Percentiles rank a stretch among this genome's conserved stretches.
phyloP scores from a whole-genome alignment of 2,113 vertebrate species.

The Upupa epops region DNA sequence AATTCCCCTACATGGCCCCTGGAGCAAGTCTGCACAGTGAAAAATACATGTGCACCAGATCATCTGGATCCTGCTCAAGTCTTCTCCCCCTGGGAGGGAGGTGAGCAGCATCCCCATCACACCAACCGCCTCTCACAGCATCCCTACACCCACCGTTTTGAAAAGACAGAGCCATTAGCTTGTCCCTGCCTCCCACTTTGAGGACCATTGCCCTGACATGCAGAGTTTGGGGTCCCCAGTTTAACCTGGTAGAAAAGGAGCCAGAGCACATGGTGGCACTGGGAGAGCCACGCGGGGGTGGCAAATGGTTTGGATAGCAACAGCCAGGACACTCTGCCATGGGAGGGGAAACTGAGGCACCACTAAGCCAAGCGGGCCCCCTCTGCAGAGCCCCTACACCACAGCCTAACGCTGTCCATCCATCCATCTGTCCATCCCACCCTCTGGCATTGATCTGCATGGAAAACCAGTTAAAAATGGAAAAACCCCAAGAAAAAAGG shows the following conservation, averaged over 20 bases:
- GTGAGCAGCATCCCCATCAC: background rate
- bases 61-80: background rate
- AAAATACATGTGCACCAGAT: background rate
- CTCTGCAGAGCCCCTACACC: rapidly evolving
- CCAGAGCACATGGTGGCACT: background rate
- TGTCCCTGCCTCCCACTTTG: rapidly evolving
- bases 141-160: background rate
- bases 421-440: no score
- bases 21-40: rapidly evolving
- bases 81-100: background rate
- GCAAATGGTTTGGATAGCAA: background rate
- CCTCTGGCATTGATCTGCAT: background rate
- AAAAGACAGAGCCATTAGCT: background rate
- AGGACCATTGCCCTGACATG: rapidly evolving
- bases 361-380: rapidly evolving
- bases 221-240: background rate
- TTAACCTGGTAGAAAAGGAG: background rate
- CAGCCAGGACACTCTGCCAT: rapidly evolving
- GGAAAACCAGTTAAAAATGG: background rate
- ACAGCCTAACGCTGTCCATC: background rate
- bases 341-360: background rate
- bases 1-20: background rate
- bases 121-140: background rate
- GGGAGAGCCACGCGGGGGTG: rapidly evolving
- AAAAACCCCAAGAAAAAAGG: background rate